Base-by-base conservation (phyloP, 2,113 vertebrate species). In the Ptyas mucosa region DNA sequence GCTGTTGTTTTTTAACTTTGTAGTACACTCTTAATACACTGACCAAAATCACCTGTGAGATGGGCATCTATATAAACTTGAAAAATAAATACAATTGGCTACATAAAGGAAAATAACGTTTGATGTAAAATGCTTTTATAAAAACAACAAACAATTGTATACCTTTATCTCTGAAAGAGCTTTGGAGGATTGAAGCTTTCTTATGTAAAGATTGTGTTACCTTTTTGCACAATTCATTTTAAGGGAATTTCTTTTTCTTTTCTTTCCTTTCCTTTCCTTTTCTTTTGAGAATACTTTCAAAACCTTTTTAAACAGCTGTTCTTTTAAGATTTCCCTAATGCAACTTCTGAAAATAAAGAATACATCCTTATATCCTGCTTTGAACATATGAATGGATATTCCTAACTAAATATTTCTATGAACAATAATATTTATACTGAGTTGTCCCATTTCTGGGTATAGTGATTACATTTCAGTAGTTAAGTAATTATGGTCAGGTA, bases 371-470 rank as follows among this genome's bases (percentile, higher is more conserved):
- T 97, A 96, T 96, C 94, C 97, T 95, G 92, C 96, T 97, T 96
- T 96, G 94, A 96, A 96, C 97, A 96, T 98, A 94, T 96, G 96
- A 97, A 96, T 94, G 95, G 96, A 96, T 98, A 98, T 98, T 97
- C 96, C 95, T 92, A 90, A 96, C 97, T 97, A 98, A 97, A 97
- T 97, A 96, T 97, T 97, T 96, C 96, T 97, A 96, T 95, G 95
- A 95, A 97, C 94, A 97, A 96, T 95, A 95, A 94, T 91, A 94
- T 97, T 97, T 97, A 96, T 97, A 97, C 97, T 94, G 94, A 94
- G 95, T 96, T 94, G 91, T 93, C 93, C 95, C 96, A 95, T 96
- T 97, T 95, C 94, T 96, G 95, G 94, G 93, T 95, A 96, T 88
- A 94, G 94, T 96, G 95, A 97, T 97, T 97, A 96, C 94, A 93